These are phyloP conservation scores for Oegoconia quadripuncta DNA, from an alignment of 2,888 invertebrate species.

Conservation along the genomic window DNA sequence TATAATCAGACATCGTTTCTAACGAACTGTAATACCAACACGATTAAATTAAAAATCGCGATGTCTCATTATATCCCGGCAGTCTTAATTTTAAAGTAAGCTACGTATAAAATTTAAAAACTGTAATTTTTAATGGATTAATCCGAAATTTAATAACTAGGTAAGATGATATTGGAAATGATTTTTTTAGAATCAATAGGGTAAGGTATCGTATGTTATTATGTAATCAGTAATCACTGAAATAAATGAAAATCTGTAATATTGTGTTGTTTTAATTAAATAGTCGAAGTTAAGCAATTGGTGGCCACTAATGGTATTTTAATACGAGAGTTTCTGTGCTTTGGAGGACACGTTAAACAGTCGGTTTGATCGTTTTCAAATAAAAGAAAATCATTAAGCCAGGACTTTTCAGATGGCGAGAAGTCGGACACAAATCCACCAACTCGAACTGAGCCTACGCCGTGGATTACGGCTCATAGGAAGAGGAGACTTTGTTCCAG, in stretches of 20 bases:
- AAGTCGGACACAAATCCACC: too few species aligned
- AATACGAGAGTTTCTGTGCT: too few species aligned
- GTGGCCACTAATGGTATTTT: too few species aligned
- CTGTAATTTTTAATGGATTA: constrained; percentile 72
- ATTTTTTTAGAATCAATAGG: constrained; percentile 78
- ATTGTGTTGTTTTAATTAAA: constrained; percentile 29
- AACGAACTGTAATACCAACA: constrained; percentile 31
- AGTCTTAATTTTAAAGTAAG: constrained; percentile 35
- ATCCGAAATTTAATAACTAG: constrained; percentile 71
- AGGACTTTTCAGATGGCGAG: too few species aligned
- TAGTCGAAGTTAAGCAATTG: not conserved
- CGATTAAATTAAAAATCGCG: constrained; percentile 21
- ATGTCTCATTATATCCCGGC: constrained; percentile 31
- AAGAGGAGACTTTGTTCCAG: too few species aligned
- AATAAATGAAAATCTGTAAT: constrained; percentile 70
- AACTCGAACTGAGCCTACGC: too few species aligned
- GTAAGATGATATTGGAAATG: constrained; percentile 78
- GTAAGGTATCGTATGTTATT: constrained; percentile 76
- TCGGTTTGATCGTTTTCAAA: too few species aligned
- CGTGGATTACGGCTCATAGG: too few species aligned
- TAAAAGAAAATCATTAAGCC: too few species aligned
- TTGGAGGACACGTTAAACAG: too few species aligned
- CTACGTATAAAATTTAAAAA: constrained; percentile 49
- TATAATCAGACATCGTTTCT: constrained; percentile 21
- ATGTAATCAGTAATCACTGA: constrained; percentile 79